These are phyloP conservation scores for Monarcha castaneiventris DNA, from an alignment of 2,113 vertebrate genomes.

Conservation along the genomic window DNA sequence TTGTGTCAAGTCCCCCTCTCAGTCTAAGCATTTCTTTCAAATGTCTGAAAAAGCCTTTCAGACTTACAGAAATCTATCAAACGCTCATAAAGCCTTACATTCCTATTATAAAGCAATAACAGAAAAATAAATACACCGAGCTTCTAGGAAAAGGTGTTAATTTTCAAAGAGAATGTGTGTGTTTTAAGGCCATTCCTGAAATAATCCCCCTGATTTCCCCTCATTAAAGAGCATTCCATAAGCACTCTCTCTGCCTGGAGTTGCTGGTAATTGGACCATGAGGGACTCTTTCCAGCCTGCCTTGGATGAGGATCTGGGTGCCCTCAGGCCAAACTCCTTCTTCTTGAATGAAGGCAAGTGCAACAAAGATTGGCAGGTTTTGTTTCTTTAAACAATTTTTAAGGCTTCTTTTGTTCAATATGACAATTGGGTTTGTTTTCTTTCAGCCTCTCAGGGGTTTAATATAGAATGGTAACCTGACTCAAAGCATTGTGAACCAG, in stretches of 20 bases:
- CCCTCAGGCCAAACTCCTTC: not conserved
- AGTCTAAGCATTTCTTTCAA: not conserved
- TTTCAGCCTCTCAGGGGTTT: not conserved
- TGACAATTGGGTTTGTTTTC: not conserved
- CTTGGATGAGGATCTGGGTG: not conserved
- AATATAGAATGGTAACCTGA: not conserved
- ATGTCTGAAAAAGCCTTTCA: not conserved
- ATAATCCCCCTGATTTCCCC: not conserved
- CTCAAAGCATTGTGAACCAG: not conserved
- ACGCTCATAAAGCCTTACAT: not conserved
- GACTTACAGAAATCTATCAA: not conserved
- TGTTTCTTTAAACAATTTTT: not conserved
- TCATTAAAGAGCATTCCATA: not conserved
- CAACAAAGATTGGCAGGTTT: not conserved
- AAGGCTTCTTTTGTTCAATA: not conserved
- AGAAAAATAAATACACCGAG: not conserved
- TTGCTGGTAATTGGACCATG: constrained; percentile 30
- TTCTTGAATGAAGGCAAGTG: not conserved
- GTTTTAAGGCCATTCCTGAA: not conserved
- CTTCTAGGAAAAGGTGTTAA: not conserved
- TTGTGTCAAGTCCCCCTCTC: not conserved
- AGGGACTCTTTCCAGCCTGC: not conserved
- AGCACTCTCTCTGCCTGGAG: not conserved
- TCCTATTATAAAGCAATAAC: not conserved
- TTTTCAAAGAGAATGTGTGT: not conserved